Base-by-base conservation (phyloP, 2,113 vertebrate species). In the Hippocampus comes region DNA sequence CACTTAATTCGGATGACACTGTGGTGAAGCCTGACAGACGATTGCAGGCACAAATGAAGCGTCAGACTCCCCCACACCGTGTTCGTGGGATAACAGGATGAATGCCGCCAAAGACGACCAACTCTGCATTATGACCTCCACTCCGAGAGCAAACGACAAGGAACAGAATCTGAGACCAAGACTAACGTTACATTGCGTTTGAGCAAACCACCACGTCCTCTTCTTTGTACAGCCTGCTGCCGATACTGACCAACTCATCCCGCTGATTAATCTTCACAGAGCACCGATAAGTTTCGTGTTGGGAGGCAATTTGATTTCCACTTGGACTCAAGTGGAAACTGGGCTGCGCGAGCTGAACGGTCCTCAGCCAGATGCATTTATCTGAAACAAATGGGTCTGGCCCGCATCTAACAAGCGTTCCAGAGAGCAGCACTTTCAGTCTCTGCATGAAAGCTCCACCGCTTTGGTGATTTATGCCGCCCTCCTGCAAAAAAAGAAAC, bases 1-100 rank as follows among this genome's bases (percentile, higher is more conserved):
- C 82, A 75, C 82, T 87, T 90, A 81, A 85, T 90, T 90, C 88
- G 71, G 78, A 78, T 67, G 85, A 85, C 83, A 78, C 83, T 82
- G 86, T 80, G 83, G 75, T 82, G 83, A 78, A 67, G 72, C 59
- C 77, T 84, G 79, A 74, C 79, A 82, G 77, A 86, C 69, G 51
- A 83, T 80, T 68, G 68, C 73, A 60, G 78, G 78, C 74, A 73
- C 77, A 79, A 86, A 87, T 87, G 78, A 87, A 86, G 78, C 68
- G 76, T 72, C 79, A 80, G 77, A 84, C 49, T n/a, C 79, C 78
- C 75, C 81, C 68, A 77, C 30, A 34, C 30, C 4, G 72, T 25
- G 73, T 63, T 69, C 63, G 17, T 51, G 59, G 57, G 63, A 75
- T 70, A 65, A 77, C 60, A 74, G 59, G 71, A 67, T 38, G 60